phyloP scores from a whole-genome alignment of 1,140 invertebrate species.

The Hetaerina americana region DNA sequence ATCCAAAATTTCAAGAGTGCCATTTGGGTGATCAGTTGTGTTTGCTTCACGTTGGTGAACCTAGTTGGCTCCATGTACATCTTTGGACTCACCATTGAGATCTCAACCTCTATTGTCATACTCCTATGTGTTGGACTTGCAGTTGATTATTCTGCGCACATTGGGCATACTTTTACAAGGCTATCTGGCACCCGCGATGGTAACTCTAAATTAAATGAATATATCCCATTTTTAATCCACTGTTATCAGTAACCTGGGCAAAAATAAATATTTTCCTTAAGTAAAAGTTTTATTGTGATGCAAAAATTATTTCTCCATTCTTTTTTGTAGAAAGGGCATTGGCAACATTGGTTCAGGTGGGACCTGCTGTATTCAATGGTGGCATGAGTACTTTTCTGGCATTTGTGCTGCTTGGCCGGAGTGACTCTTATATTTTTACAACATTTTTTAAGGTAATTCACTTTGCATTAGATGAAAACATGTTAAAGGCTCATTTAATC shows the following conservation, averaged over 20 bases:
- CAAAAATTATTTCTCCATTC: too few species aligned
- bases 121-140: conserved; percentile 36
- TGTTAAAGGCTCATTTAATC: not conserved
- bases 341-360: conserved; percentile 29
- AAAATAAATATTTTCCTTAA: too few species aligned
- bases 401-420: conserved; percentile 33
- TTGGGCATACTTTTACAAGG: conserved; percentile 39
- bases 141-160: conserved; percentile 44
- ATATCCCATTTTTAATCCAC: too few species aligned
- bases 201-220: too few species aligned
- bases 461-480: not conserved
- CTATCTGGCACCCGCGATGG: conserved; percentile 30
- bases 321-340: conserved; percentile 27
- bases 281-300: too few species aligned
- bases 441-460: conserved; percentile 35
- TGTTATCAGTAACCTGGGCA: too few species aligned
- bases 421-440: conserved; percentile 33
- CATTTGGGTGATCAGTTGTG: conserved; percentile 35
- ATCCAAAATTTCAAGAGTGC: conserved; percentile 36
- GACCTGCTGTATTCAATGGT: conserved; percentile 37
- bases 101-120: conserved; percentile 40
- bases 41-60: conserved; percentile 40
- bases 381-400: conserved; percentile 38
- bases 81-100: conserved; percentile 41
- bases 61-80: conserved; percentile 40